A percentile compares a stretch with the other conserved stretches of the same genome.
phyloP scores from a whole-genome alignment of 2,888 invertebrate genomes.

The Polietes domitor region DNA sequence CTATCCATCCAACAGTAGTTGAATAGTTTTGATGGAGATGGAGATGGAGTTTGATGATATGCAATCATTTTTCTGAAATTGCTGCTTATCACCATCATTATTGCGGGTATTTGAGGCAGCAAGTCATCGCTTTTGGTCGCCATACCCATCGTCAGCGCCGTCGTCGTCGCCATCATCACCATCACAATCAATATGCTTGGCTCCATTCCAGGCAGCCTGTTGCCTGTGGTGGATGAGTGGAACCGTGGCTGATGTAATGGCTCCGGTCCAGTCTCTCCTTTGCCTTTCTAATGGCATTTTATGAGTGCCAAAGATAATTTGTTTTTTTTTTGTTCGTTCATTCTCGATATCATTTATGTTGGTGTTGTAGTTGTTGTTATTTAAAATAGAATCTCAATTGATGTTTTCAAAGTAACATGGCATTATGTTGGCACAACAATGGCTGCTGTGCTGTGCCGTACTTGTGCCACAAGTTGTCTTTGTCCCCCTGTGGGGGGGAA shows the following conservation, averaged over 20 bases:
- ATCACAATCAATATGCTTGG: conserved; percentile 49
- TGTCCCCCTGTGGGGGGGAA: conserved; percentile 26
- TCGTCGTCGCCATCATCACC: conserved; percentile 21
- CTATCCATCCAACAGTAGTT: conserved; percentile 58
- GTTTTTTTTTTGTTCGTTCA: conserved; percentile 2
- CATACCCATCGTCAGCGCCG: not conserved
- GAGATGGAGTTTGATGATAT: conserved; percentile 66
- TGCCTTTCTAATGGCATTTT: conserved; percentile 62
- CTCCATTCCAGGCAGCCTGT: conserved; percentile 25
- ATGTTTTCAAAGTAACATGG: conserved; percentile 41
- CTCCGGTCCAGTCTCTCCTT: conserved; percentile 31
- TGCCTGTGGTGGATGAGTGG: conserved; percentile 33
- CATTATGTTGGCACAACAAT: conserved; percentile 12
- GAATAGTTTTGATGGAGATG: conserved; percentile 64
- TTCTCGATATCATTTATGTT: conserved; percentile 18
- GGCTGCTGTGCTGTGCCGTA: not conserved
- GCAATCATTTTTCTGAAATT: conserved; percentile 63
- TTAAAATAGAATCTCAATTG: conserved; percentile 56
- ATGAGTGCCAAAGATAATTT: conserved; percentile 13
- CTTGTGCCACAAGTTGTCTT: conserved; percentile 48
- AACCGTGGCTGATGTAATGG: conserved; percentile 47
- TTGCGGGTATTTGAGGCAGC: conserved; percentile 56
- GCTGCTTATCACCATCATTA: conserved; percentile 67
- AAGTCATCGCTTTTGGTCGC: conserved; percentile 38
- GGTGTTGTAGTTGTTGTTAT: conserved; percentile 48